Conservation (phyloP, 92 coral and sea anemone genomes). For the Epizoanthus fatuus region DNA sequence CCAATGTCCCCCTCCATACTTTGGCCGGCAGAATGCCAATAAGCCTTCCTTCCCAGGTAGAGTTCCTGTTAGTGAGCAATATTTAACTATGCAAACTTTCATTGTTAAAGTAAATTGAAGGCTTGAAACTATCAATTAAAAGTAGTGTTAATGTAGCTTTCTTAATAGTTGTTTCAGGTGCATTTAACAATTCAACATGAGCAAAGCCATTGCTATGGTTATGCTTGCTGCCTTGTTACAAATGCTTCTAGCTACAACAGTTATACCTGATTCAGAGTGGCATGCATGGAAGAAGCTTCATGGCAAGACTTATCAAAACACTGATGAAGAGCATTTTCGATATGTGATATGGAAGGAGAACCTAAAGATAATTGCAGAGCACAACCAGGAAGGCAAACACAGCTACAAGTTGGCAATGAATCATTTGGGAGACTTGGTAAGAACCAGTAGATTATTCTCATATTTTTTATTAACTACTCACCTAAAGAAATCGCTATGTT, state of each 20-base stretch:
- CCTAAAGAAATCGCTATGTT: too few species aligned
- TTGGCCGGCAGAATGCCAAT: too few species aligned
- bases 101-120: too few species aligned
- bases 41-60: too few species aligned
- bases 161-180: too few species aligned
- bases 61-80: too few species aligned
- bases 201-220: not conserved
- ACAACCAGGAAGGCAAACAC: slow-evolving; percentile 59
- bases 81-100: too few species aligned
- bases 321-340: slow-evolving; percentile 82
- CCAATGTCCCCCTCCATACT: too few species aligned
- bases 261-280: slow-evolving; percentile 59
- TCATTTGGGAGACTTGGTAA: slow-evolving; percentile 86
- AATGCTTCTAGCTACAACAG: slow-evolving; percentile 13
- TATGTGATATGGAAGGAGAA: slow-evolving; percentile 87
- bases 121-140: too few species aligned
- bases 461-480: not conserved
- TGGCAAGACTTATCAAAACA: slow-evolving; percentile 65
- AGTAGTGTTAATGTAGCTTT: too few species aligned
- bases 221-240: not conserved
- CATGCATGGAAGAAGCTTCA: slow-evolving; percentile 80
- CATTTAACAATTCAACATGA: not conserved
- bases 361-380: slow-evolving; percentile 69
- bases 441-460: not conserved
- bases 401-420: slow-evolving; percentile 77